Conservation (phyloP, 2,888 invertebrate genomes). For the Caenorhabditis zanzibari region DNA sequence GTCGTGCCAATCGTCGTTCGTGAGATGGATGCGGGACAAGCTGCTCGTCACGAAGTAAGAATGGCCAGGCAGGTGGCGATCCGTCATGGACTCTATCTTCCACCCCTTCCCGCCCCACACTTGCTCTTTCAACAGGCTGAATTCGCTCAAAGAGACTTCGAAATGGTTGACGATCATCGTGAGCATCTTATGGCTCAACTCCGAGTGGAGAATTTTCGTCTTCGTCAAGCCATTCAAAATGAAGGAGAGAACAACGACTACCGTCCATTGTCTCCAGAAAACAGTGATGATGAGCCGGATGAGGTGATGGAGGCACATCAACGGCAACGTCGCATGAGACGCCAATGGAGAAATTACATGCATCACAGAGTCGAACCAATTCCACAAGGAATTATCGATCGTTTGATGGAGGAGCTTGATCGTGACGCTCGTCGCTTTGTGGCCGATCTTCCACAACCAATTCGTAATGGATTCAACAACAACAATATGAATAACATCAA, state of each 20-base stretch:
- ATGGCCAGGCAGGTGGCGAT: slow-evolving; percentile 19
- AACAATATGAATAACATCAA: slow-evolving; percentile 29
- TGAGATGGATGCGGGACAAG: background rate
- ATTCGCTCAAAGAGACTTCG: background rate
- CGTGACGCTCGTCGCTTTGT: background rate
- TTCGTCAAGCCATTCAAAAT: background rate
- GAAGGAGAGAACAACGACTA: slow-evolving; percentile 3
- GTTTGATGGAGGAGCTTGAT: slow-evolving; percentile 1
- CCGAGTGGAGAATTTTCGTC: background rate
- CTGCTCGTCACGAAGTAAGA: slow-evolving; percentile 5
- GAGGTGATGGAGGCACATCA: background rate
- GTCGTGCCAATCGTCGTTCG: background rate
- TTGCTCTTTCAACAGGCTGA: background rate
- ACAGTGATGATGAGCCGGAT: slow-evolving; percentile 39
- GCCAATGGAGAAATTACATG: slow-evolving; percentile 30
- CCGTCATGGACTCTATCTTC: slow-evolving; percentile 24
- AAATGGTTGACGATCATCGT: slow-evolving; percentile 7
- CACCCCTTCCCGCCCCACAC: slow-evolving; percentile 13
- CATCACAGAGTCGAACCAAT: slow-evolving; percentile 3
- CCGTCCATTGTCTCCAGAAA: slow-evolving; percentile 31
- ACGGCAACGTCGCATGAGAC: background rate
- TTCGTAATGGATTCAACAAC: background rate
- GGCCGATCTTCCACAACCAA: too few relatives aligned
- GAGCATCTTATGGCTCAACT: slow-evolving; percentile 5
- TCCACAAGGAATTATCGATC: slow-evolving; percentile 25